phyloP scores from a whole-genome alignment of 2,888 invertebrate genomes.

The Neoascia interrupta region DNA sequence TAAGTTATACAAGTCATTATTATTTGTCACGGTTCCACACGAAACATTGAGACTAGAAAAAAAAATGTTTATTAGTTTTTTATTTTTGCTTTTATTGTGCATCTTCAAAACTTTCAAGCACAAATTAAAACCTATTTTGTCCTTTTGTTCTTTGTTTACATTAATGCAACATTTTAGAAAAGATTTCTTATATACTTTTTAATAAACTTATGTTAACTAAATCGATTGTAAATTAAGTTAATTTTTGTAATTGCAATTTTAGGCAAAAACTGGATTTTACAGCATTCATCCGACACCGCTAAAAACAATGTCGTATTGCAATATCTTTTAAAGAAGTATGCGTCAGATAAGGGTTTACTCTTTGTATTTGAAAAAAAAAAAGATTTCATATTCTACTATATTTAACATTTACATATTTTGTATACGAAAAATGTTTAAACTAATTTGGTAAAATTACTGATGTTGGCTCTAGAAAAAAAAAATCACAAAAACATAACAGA shows the following conservation, averaged over 20 bases:
- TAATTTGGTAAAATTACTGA: conserved; percentile 36
- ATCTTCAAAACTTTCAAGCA: no score
- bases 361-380: conserved; percentile 56
- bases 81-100: no score
- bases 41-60: no score
- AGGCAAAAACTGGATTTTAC: conserved; percentile 98
- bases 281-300: conserved; percentile 89
- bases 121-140: background rate
- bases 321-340: conserved; percentile 93
- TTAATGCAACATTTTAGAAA: conserved; percentile 36
- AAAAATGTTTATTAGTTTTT: no score
- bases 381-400: conserved; percentile 49
- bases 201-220: conserved; percentile 30
- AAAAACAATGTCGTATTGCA: conserved; percentile 93
- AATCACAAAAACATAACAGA: conserved; percentile 13
- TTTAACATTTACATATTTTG: conserved; percentile 27
- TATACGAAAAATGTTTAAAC: conserved; percentile 20
- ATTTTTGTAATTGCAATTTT: conserved; percentile 80
- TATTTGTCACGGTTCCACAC: no score
- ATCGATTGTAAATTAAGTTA: conserved; percentile 76
- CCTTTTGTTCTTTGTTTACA: background rate
- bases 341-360: conserved; percentile 75
- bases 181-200: no score
- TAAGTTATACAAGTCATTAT: no score
- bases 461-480: conserved; percentile 36